Evolutionary conservation across 2,888 invertebrate species (phyloP).

Genomic region (Steinernema hermaphroditum): DNA sequence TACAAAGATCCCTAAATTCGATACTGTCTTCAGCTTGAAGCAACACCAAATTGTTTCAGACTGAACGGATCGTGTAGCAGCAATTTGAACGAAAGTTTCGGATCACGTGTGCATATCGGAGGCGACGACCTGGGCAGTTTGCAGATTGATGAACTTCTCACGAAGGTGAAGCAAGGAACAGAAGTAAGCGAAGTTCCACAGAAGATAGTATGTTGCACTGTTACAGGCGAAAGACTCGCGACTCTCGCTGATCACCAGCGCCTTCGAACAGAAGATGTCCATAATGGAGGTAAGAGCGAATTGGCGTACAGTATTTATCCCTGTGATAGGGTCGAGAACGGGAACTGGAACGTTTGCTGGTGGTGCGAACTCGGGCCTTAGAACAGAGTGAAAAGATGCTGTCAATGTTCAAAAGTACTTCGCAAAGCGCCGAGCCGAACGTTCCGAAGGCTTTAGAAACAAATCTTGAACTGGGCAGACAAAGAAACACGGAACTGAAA

Average conservation of each 20-base stretch:
- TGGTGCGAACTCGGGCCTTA: conserved; percentile 67
- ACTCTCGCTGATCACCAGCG: conserved; percentile 49
- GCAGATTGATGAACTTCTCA: conserved; percentile 36
- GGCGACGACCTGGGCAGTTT: neutral
- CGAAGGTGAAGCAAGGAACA: conserved; percentile 35
- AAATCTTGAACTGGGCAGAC: neutral
- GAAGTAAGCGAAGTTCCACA: conserved; percentile 30
- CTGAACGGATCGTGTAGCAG: conserved; percentile 5
- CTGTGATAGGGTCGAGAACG: conserved; percentile 57
- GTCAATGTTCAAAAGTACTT: conserved; percentile 60
- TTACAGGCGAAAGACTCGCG: conserved; percentile 48
- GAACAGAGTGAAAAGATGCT: conserved; percentile 68
- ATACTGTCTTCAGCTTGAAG: too few species aligned
- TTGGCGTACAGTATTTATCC: neutral
- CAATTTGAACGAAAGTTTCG: conserved; percentile 20
- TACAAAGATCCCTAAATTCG: too few species aligned
- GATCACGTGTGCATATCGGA: neutral
- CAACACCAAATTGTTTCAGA: neutral
- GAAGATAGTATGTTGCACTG: neutral
- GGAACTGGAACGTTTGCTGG: conserved; percentile 67
- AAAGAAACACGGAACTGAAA: neutral
- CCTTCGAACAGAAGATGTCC: conserved; percentile 56
- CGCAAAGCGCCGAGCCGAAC: conserved; percentile 36
- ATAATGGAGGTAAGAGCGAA: conserved; percentile 39
- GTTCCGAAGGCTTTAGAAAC: too few species aligned